Evolutionary conservation across 2,888 invertebrate species (phyloP).

Genomic region (Epinotia ramella): DNA sequence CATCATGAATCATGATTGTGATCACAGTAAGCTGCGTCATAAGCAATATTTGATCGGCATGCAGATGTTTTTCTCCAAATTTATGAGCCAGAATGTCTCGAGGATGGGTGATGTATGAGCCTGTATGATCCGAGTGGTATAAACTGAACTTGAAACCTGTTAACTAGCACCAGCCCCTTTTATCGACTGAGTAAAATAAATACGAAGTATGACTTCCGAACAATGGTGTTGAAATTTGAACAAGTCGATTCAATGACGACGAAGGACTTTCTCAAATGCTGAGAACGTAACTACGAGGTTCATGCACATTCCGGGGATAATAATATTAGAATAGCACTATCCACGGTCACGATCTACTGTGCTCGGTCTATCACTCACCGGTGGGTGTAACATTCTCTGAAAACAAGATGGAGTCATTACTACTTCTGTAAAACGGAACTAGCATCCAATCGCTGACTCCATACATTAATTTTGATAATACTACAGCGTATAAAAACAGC

Average conservation of each 20-base stretch:
- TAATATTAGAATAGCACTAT: conserved; percentile 35
- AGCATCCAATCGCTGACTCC: conserved; percentile 81
- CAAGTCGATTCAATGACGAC: conserved; percentile 14
- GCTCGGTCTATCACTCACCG: conserved; percentile 81
- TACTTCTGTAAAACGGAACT: conserved; percentile 69
- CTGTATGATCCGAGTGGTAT: conserved; percentile 18
- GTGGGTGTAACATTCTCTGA: conserved; percentile 85
- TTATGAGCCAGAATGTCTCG: conserved; percentile 28
- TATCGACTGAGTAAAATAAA: neutral
- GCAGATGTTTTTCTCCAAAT: conserved; percentile 30
- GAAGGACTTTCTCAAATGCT: conserved; percentile 25
- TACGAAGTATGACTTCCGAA: conserved; percentile 10
- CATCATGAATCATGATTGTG: conserved; percentile 3
- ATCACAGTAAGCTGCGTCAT: conserved; percentile 32
- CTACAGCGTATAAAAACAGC: conserved; percentile 51
- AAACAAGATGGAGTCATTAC: conserved; percentile 85
- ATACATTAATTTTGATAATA: conserved; percentile 70
- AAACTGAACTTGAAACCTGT: conserved; percentile 17
- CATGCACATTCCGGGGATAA: conserved; percentile 47
- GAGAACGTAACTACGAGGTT: conserved; percentile 37
- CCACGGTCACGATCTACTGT: conserved; percentile 64
- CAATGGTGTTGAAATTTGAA: neutral
- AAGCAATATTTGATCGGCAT: conserved; percentile 41
- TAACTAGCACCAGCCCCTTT: conserved; percentile 4
- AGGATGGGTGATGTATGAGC: conserved; percentile 19